A percentile compares a stretch with the other conserved stretches of the same genome.
These are phyloP conservation scores for Takifugu ocellatus DNA, from an alignment of 2,797 vertebrate genomes.

Conservation along the genomic window DNA sequence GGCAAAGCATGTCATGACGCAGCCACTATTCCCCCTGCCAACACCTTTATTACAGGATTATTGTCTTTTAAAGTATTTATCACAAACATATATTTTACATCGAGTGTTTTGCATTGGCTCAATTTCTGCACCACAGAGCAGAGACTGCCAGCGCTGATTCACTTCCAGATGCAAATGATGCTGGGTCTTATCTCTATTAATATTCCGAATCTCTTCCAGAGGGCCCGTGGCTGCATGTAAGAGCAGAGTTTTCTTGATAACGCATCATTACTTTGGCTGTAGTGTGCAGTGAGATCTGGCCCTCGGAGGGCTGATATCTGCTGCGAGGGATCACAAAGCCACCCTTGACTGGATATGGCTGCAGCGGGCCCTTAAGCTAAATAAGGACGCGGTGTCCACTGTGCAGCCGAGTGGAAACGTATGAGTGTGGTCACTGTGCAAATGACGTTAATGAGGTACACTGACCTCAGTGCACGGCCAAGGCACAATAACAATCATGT, in stretches of 20 bases:
- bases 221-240: constrained; percentile 31
- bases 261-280: constrained; percentile 44
- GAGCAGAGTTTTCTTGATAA: constrained; percentile 33
- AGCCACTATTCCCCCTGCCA: constrained; percentile 32
- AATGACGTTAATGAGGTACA: constrained; percentile 74
- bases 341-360: constrained; percentile 70
- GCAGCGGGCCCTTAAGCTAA: constrained; percentile 66
- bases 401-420: constrained; percentile 69
- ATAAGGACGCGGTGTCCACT: constrained; percentile 69
- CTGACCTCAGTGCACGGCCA: constrained; percentile 66
- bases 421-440: constrained; percentile 70
- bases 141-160: constrained; percentile 1
- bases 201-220: constrained; percentile 44
- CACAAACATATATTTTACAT: neutral
- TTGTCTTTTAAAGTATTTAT: constrained; percentile 1
- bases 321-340: constrained; percentile 58
- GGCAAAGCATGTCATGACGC: constrained; percentile 38
- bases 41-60: constrained; percentile 37
- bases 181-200: constrained; percentile 32
- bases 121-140: constrained; percentile 9
- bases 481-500: constrained; percentile 70
- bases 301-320: constrained; percentile 29
- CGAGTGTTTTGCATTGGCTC: constrained; percentile 1
- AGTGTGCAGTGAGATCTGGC: constrained; percentile 46
- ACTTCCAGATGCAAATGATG: constrained; percentile 34